Conservation (phyloP, 2,888 invertebrate genomes). For the Mimas tiliae region DNA sequence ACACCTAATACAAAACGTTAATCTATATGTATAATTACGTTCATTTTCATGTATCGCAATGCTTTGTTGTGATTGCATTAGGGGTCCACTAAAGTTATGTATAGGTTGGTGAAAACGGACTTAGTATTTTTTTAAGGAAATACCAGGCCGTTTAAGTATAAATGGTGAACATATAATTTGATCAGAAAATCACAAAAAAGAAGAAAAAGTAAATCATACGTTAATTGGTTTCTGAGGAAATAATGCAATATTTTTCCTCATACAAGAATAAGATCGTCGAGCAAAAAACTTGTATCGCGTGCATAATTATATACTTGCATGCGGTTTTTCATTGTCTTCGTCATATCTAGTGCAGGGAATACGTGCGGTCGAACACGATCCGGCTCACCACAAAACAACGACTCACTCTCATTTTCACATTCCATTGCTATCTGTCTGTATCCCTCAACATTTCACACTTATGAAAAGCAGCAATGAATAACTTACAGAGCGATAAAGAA, state of each 20-base stretch:
- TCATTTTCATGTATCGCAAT: too few relatives aligned
- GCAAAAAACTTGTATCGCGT: slow-evolving; percentile 21
- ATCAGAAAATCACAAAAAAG: not conserved
- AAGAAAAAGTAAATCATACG: too few relatives aligned
- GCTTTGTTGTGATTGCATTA: too few relatives aligned
- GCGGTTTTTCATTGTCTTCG: slow-evolving; percentile 20
- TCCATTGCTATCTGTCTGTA: not conserved
- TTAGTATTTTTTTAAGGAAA: not conserved
- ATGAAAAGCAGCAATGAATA: not conserved
- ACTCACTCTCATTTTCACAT: not conserved
- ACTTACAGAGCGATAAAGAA: not conserved
- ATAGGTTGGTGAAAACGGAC: too few relatives aligned
- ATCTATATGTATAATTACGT: too few relatives aligned
- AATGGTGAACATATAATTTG: not conserved
- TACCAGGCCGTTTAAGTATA: not conserved
- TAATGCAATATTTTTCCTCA: slow-evolving; percentile 7
- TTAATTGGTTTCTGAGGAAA: slow-evolving; percentile 7
- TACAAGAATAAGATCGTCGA: slow-evolving; percentile 12
- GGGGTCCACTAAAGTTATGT: too few relatives aligned
- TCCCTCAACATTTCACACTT: too few relatives aligned
- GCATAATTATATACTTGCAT: slow-evolving; percentile 6
- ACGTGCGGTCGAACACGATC: slow-evolving; percentile 20
- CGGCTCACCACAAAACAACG: not conserved
- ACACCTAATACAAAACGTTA: too few relatives aligned
- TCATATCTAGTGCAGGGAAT: slow-evolving; percentile 24